phyloP scores from a whole-genome alignment of 2,888 invertebrate genomes.

The Lithosia quadra region DNA sequence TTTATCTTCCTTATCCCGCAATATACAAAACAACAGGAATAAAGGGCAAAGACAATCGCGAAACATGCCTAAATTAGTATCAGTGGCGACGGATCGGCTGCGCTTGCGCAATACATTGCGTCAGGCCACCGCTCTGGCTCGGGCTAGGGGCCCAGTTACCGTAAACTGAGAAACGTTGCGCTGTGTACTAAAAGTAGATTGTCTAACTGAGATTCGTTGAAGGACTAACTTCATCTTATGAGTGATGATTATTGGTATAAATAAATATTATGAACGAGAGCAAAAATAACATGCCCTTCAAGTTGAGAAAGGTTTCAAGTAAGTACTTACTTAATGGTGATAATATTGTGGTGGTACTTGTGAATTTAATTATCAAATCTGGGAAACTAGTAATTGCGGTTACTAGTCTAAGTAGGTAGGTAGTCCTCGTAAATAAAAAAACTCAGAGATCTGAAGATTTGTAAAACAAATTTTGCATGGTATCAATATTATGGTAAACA shows the following conservation, averaged over 20 bases:
- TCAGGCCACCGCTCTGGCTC: slow-evolving; percentile 49
- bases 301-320: not conserved
- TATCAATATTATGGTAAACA: not conserved
- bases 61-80: slow-evolving; percentile 24
- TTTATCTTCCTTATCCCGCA: not conserved
- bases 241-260: too few species aligned
- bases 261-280: too few species aligned
- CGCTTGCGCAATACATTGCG: slow-evolving; percentile 63
- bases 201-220: slow-evolving; percentile 16
- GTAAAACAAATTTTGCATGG: not conserved
- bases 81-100: slow-evolving; percentile 28
- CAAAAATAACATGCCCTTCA: not conserved
- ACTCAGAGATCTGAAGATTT: not conserved
- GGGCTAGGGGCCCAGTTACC: slow-evolving; percentile 33
- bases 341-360: too few species aligned
- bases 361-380: too few species aligned
- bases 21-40: not conserved
- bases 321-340: too few species aligned
- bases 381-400: too few species aligned
- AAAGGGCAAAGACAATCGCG: slow-evolving; percentile 17
- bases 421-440: too few species aligned
- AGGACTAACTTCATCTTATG: slow-evolving; percentile 13
- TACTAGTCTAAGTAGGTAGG: too few species aligned
- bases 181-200: slow-evolving; percentile 20
- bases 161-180: slow-evolving; percentile 36